phyloP scores from a whole-genome alignment of 2,888 invertebrate genomes.

The Xanthorhoe spadicearia region DNA sequence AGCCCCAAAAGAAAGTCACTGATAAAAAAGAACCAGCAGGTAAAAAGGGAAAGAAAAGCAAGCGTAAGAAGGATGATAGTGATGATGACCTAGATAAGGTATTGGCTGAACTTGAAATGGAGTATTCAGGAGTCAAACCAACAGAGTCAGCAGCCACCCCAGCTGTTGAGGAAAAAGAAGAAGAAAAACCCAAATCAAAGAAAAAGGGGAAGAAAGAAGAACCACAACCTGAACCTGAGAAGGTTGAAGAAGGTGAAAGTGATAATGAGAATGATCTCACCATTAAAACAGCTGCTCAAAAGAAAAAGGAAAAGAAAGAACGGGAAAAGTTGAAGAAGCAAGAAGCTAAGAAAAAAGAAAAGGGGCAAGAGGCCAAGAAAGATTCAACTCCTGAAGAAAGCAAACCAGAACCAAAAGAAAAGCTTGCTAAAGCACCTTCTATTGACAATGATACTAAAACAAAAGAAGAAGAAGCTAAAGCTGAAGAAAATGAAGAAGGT shows the following conservation, averaged over 20 bases:
- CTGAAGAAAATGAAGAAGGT: constrained; percentile 69
- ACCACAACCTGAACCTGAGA: constrained; percentile 55
- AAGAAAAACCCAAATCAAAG: constrained; percentile 73
- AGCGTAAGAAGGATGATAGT: constrained; percentile 90
- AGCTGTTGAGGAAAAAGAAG: constrained; percentile 72
- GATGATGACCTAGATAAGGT: constrained; percentile 94
- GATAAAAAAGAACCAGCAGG: constrained; percentile 80
- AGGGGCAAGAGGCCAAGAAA: constrained; percentile 67
- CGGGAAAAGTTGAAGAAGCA: constrained; percentile 90
- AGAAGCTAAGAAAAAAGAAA: constrained; percentile 86
- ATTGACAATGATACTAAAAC: constrained; percentile 53
- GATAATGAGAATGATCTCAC: constrained; percentile 85
- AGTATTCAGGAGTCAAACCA: constrained; percentile 77
- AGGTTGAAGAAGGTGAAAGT: constrained; percentile 73
- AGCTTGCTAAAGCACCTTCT: constrained; percentile 26
- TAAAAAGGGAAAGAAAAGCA: constrained; percentile 90
- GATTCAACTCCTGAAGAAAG: constrained; percentile 56
- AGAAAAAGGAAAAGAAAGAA: constrained; percentile 95
- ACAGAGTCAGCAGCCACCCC: constrained; percentile 50
- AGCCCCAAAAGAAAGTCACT: constrained; percentile 65
- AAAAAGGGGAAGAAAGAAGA: constrained; percentile 76
- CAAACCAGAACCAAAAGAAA: constrained; percentile 46
- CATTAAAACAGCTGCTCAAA: constrained; percentile 93
- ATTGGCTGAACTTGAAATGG: constrained; percentile 92
- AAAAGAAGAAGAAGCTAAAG: constrained; percentile 65